Evolutionary conservation across 2,888 invertebrate genomes (phyloP).

Genomic region (Hypolimnas misippus): DNA sequence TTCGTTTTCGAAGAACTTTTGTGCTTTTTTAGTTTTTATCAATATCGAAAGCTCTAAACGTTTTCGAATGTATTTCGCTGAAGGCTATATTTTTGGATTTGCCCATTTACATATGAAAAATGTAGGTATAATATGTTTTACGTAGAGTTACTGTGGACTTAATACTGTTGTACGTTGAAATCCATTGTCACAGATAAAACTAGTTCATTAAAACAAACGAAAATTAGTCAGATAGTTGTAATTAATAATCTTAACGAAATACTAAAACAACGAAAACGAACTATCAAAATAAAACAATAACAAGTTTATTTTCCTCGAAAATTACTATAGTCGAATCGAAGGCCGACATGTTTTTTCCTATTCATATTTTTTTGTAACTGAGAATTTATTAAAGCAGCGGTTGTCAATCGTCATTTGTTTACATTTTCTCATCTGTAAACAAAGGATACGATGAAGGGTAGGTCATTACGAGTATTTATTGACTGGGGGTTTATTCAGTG

Average conservation of each 20-base stretch:
- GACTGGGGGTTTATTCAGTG: slow-evolving; percentile 32
- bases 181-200: too few relatives aligned
- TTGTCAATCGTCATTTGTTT: slow-evolving; percentile 13
- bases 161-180: too few relatives aligned
- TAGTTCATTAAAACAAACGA: too few relatives aligned
- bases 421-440: slow-evolving; percentile 24
- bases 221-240: background rate
- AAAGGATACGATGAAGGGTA: slow-evolving; percentile 24
- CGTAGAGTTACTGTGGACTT: too few relatives aligned
- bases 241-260: background rate
- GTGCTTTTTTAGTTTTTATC: too few relatives aligned
- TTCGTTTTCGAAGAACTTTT: too few relatives aligned
- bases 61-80: too few relatives aligned
- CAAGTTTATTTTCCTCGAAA: background rate
- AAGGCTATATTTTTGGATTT: too few relatives aligned
- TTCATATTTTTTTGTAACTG: background rate
- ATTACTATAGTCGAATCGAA: background rate
- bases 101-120: too few relatives aligned
- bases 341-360: background rate
- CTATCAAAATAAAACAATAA: background rate
- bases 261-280: background rate
- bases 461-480: slow-evolving; percentile 27
- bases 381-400: background rate
- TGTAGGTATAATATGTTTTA: too few relatives aligned
- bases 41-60: too few relatives aligned